A percentile compares a stretch with the other conserved stretches of the same genome.
Evolutionary conservation across 2,113 vertebrate species (phyloP).

Genomic region (Catharus minimus): DNA sequence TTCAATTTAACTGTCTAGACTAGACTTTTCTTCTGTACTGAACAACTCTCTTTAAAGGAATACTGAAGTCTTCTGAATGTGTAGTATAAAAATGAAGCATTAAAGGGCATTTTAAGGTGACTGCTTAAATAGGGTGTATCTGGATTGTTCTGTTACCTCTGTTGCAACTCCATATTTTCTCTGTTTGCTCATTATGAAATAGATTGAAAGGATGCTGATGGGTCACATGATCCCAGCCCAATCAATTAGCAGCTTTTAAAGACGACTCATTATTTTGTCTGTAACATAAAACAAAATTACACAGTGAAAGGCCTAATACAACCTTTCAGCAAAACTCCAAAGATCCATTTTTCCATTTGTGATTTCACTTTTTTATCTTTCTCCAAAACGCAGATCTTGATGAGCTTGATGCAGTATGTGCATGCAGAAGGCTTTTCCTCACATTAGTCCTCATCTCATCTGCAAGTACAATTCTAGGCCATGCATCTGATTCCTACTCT

Average conservation of each 20-base stretch:
- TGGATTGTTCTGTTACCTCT: background rate
- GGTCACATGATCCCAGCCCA: background rate
- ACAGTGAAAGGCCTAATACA: background rate
- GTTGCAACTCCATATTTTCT: background rate
- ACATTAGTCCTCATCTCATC: background rate
- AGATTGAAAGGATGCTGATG: background rate
- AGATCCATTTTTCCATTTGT: slow-evolving; percentile 30
- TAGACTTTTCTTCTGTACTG: background rate
- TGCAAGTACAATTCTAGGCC: background rate
- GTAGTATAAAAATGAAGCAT: background rate
- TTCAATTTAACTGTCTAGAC: background rate
- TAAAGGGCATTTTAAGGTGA: background rate
- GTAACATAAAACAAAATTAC: slow-evolving; percentile 36
- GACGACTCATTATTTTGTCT: slow-evolving; percentile 55
- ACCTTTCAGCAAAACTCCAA: slow-evolving; percentile 24
- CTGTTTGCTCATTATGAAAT: background rate
- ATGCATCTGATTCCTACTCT: background rate
- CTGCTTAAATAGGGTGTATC: background rate
- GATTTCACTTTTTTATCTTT: slow-evolving; percentile 25
- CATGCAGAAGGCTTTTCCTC: background rate
- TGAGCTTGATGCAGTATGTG: background rate
- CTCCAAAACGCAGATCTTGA: background rate
- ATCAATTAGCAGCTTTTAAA: slow-evolving; percentile 38
- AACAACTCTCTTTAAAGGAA: background rate
- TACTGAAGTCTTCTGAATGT: background rate